Conservation (phyloP, 2,888 invertebrate genomes). For the Drosophila subsilvestris region DNA sequence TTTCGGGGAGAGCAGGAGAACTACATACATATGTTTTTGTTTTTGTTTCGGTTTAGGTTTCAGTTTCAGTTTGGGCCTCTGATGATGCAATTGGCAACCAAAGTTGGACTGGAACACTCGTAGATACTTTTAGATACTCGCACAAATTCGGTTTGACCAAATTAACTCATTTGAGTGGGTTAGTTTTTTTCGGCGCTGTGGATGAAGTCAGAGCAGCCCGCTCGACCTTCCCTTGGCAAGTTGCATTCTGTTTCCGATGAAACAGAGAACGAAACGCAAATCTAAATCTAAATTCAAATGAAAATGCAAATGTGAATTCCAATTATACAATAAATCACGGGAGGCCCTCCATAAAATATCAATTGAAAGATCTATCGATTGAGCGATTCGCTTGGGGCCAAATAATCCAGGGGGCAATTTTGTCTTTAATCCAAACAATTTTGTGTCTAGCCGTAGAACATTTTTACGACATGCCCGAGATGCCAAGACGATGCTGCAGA, state of each 20-base stretch:
- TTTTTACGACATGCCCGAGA: conserved; percentile 57
- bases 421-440: conserved; percentile 19
- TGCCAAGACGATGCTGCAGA: conserved; percentile 38
- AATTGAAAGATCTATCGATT: conserved; percentile 25
- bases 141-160: conserved; percentile 3
- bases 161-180: conserved; percentile 30
- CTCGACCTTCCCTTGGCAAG: conserved; percentile 35
- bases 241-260: conserved; percentile 61
- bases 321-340: conserved; percentile 20
- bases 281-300: background rate
- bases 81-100: conserved; percentile 48
- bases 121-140: background rate
- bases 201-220: conserved; percentile 9
- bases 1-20: conserved; percentile 15
- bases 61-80: conserved; percentile 17
- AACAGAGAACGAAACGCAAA: conserved; percentile 9
- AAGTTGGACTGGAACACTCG: conserved; percentile 24
- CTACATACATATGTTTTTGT: background rate
- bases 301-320: conserved; percentile 14
- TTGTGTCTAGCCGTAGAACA: conserved; percentile 40
- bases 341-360: conserved; percentile 17
- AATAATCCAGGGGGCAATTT: conserved; percentile 6
- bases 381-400: background rate
- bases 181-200: conserved; percentile 11
- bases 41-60: conserved; percentile 22